phyloP scores from a whole-genome alignment of 2,888 invertebrate species.

The Dryadula phaetusa region DNA sequence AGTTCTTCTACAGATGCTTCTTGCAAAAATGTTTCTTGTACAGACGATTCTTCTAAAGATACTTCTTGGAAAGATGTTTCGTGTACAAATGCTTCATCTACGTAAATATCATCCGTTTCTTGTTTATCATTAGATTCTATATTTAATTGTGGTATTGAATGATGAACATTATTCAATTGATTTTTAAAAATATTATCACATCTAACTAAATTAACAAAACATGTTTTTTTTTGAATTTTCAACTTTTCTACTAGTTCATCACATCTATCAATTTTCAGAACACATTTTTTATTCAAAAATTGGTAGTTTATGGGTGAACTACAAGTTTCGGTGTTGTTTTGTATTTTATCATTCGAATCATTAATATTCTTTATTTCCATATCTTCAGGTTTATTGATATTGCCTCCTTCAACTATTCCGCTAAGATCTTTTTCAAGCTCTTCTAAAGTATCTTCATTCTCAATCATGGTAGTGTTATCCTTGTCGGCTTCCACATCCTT shows the following conservation, averaged over 20 bases:
- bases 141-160: neutral
- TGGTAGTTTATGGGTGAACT: neutral
- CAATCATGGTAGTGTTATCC: slow-evolving; percentile 10
- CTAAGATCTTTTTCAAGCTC: slow-evolving; percentile 25
- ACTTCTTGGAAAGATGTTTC: neutral
- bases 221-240: slow-evolving; percentile 52
- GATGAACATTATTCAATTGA: neutral
- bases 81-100: too few species aligned
- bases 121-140: neutral
- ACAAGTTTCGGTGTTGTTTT: neutral
- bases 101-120: neutral
- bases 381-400: neutral
- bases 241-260: slow-evolving; percentile 56
- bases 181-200: slow-evolving; percentile 53
- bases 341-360: neutral
- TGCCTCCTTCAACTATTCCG: slow-evolving; percentile 3
- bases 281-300: slow-evolving; percentile 48
- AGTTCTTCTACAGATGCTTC: neutral
- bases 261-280: slow-evolving; percentile 58
- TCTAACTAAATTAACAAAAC: slow-evolving; percentile 58
- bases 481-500: neutral
- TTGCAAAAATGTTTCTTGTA: neutral
- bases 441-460: slow-evolving; percentile 28
- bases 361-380: neutral
- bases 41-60: neutral